Evolutionary conservation across 2,797 vertebrate species (phyloP), one percentile per base, ranked within the genome.

Genomic region (Gambusia yucatana): DNA sequence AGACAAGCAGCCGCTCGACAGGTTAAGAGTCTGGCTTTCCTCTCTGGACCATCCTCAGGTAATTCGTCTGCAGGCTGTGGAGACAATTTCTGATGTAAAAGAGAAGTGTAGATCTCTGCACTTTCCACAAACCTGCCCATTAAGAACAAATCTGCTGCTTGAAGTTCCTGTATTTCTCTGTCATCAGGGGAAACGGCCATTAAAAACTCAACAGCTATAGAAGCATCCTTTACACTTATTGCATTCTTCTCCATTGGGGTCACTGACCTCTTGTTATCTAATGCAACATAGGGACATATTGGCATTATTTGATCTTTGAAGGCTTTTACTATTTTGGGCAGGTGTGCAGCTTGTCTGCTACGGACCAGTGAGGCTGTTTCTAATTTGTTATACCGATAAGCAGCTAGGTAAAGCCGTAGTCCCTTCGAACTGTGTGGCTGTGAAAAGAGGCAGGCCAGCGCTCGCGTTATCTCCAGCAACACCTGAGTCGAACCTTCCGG

Each of bases 1-100:
- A 97, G 97, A 86, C 91, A 93, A 0, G 97, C 95, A 0, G 96
- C 97, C 0, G 98, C 97, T n/a, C 96, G 94, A 13, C 94, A 83
- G 46, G 97, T 93, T 30, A 98, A 86, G 65, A 98, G 93, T 57
- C 91, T 80, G 2, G 95, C 94, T 85, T 76, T 90, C 52, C 52
- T 84, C 84, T 96, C 95, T 44, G 91, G 84, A 61, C 78, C 46
- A 41, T 75, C 77, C 46, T 72, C 78, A 9, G 46, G 48, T 9
- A 65, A 72, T 55, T 77, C 41, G 4, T 89, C 81, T 36, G 39
- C 6, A 36, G 8, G 41, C 7, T 57, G 36, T 8, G 72, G 73
- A 30, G 82, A 25, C 5, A 71, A 87, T 67, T 77, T 65, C 79
- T 86, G 84, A 83, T 89, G 80, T 0, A 97, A 89, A 50, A 94